Conservation (phyloP, 2,113 vertebrate species). For the Tragelaphus buxtoni region DNA sequence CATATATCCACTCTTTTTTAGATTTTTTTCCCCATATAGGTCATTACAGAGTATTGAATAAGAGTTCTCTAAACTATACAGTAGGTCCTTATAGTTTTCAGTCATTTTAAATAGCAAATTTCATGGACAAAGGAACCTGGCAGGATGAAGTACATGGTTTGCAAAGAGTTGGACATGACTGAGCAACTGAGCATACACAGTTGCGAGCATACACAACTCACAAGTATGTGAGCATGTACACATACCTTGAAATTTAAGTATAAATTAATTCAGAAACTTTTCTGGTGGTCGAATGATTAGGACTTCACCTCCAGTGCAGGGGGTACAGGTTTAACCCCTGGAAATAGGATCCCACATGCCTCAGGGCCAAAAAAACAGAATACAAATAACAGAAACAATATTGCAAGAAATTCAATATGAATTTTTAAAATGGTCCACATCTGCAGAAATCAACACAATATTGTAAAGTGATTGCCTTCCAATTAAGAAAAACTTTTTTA, state of each 20-base stretch:
- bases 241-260: not conserved
- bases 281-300: not conserved
- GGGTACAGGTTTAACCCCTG: not conserved
- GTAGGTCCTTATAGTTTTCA: not conserved
- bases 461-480: not conserved
- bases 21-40: not conserved
- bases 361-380: not conserved
- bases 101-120: not conserved
- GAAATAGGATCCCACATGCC: not conserved
- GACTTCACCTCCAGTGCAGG: not conserved
- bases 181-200: not conserved
- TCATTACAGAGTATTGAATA: not conserved
- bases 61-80: not conserved
- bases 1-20: not conserved
- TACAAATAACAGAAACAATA: not conserved
- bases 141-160: not conserved
- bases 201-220: too few relatives aligned
- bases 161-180: not conserved
- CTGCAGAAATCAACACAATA: not conserved
- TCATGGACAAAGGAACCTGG: not conserved
- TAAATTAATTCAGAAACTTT: not conserved
- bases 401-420: not conserved
- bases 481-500: not conserved
- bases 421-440: not conserved
- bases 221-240: not conserved